Conservation (phyloP, 1,140 invertebrate genomes). For the Eumeta japonica region DNA sequence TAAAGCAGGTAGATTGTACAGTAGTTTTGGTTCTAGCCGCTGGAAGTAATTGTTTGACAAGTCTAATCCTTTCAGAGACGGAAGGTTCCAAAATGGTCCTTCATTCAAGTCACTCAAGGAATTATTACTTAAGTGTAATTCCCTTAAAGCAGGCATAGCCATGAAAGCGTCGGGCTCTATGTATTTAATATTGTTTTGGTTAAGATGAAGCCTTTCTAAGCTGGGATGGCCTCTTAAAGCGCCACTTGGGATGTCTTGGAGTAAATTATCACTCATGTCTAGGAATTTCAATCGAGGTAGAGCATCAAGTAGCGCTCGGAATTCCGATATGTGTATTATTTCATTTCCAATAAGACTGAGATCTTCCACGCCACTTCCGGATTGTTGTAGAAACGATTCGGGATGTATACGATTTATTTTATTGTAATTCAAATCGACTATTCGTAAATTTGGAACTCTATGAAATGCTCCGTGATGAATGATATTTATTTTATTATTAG, state of each 20-base stretch:
- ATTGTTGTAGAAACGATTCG: constrained; percentile 74
- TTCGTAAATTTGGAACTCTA: constrained; percentile 69
- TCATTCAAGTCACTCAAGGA: constrained; percentile 66
- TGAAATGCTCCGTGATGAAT: constrained; percentile 78
- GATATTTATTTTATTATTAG: constrained; percentile 72
- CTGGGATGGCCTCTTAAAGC: constrained; percentile 73
- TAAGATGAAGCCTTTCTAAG: constrained; percentile 76
- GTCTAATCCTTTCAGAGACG: constrained; percentile 78
- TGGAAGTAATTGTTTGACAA: constrained; percentile 75
- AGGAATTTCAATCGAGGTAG: constrained; percentile 74
- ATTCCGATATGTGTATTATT: constrained; percentile 69
- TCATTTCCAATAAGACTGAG: constrained; percentile 74
- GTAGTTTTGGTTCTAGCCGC: constrained; percentile 66
- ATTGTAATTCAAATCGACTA: constrained; percentile 77
- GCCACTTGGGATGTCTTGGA: constrained; percentile 74
- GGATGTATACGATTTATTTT: constrained; percentile 74
- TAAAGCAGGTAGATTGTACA: constrained; percentile 74
- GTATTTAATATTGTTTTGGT: constrained; percentile 72
- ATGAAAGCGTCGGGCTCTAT: constrained; percentile 75
- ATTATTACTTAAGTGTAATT: constrained; percentile 77
- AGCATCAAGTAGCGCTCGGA: constrained; percentile 70
- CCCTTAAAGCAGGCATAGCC: constrained; percentile 77
- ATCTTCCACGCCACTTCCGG: constrained; percentile 71
- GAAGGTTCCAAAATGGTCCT: constrained; percentile 77
- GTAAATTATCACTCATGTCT: constrained; percentile 73